Percentiles rank a stretch among this genome's conserved stretches.
phyloP scores from a whole-genome alignment of 2,113 vertebrate genomes.

The Xenopus tropicalis region UCB_Xtro_10.0 CM004446.2:151780001-151780500 shows the following conservation, averaged over 20 bases:
- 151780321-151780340: constrained; percentile 66
- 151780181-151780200: constrained; percentile 47
- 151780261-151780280: constrained; percentile 57
- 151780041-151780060: too few species aligned
- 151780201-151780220: too few species aligned
- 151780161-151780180: background rate
- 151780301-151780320: constrained; percentile 67
- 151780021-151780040: too few species aligned
- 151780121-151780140: too few species aligned
- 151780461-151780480: constrained; percentile 53
- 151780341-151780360: constrained; percentile 70
- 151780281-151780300: constrained; percentile 61
- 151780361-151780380: constrained; percentile 66
- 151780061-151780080: too few species aligned
- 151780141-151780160: constrained; percentile 24
- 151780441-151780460: constrained; percentile 52
- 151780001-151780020: too few species aligned
- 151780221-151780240: constrained; percentile 50
- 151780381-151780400: constrained; percentile 69
- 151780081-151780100: too few species aligned
- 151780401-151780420: constrained; percentile 58
- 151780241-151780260: constrained; percentile 61
- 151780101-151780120: too few species aligned
- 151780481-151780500: constrained; percentile 59
- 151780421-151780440: constrained; percentile 46